Evolutionary conservation across 1,140 invertebrate genomes (phyloP), one percentile per base, ranked within the genome.

Genomic region (Sipha flava): DNA sequence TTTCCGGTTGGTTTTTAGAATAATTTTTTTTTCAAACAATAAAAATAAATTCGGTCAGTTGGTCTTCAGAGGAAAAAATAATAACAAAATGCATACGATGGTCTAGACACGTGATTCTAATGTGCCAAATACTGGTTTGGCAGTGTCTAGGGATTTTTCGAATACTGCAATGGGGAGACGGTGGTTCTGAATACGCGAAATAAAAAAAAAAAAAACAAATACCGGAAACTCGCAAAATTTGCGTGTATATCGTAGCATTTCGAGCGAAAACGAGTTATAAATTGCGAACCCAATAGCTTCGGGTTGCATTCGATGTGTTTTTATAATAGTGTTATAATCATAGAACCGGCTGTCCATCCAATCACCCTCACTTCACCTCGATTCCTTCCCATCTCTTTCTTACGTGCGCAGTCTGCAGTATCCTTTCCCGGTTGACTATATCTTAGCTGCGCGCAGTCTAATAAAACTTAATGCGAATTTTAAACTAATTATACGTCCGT

Each of bases 391-490:
- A 7, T 45, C 43, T 14, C 4, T 72, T 45, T 49, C 47, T 72
- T 26, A 49, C 45, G 1, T 10, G 18, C n/a, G n/a, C 10, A 45
- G 2, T 54, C 16, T 29, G 18, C 6, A 14, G 23, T 72, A 23
- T 45, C 31, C 45, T n/a, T 47, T 72, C 43, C 5, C 37, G 3
- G 12, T 66, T 18, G 37, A 40, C 31, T 64, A 64, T 64, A 31
- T 21, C 34, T 37, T 18, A 9, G 10, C 31, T 12, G 43, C 29
- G 72, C n/a, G 5, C 10, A 52, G 54, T 75, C 72, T 52, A 75
- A 75, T 75, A 75, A 49, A 75, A 75, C 10, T 75, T 75, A 72
- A 72, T 72, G 68, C 68, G 68, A 72, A 72, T 72, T 72, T 45
- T 72, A 49, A 18, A 31, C 18, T 72, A 54, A 75, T 75, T 75